phyloP scores from a whole-genome alignment of 2,797 vertebrate species.

The Alosa sapidissima region DNA sequence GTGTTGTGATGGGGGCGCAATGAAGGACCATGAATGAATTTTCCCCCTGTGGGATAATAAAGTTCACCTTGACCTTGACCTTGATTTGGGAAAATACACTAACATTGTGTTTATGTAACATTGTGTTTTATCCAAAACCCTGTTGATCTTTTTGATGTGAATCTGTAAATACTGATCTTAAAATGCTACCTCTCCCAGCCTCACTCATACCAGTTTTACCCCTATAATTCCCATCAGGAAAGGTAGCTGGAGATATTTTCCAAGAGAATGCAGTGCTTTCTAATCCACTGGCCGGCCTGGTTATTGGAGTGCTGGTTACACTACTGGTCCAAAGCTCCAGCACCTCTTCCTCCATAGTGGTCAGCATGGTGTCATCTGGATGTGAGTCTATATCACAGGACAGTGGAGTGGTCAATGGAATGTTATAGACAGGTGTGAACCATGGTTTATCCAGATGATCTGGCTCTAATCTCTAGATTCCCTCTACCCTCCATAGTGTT shows the following conservation, averaged over 20 bases:
- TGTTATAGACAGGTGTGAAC: background rate
- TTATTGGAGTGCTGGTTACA: slow-evolving; percentile 92
- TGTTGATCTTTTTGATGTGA: background rate
- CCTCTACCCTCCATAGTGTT: slow-evolving; percentile 76
- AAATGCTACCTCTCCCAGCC: background rate
- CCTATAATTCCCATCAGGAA: slow-evolving; percentile 71
- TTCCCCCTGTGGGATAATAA: no score
- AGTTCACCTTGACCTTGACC: no score
- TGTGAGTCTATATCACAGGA: slow-evolving; percentile 72
- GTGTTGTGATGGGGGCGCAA: no score
- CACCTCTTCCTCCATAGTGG: slow-evolving; percentile 92
- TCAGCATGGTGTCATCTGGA: slow-evolving; percentile 97
- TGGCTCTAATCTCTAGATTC: background rate
- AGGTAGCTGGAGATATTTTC: slow-evolving; percentile 91
- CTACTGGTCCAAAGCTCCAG: slow-evolving; percentile 96
- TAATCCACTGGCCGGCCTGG: slow-evolving; percentile 90
- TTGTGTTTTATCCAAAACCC: no score
- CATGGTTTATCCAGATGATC: background rate
- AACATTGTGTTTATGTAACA: no score
- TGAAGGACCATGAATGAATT: no score
- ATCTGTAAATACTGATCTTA: background rate
- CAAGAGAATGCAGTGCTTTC: slow-evolving; percentile 83
- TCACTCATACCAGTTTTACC: background rate
- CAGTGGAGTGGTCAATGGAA: background rate
- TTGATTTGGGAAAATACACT: no score